Base-by-base conservation (phyloP, 2,888 invertebrate species). In the Plebejus anna region DNA sequence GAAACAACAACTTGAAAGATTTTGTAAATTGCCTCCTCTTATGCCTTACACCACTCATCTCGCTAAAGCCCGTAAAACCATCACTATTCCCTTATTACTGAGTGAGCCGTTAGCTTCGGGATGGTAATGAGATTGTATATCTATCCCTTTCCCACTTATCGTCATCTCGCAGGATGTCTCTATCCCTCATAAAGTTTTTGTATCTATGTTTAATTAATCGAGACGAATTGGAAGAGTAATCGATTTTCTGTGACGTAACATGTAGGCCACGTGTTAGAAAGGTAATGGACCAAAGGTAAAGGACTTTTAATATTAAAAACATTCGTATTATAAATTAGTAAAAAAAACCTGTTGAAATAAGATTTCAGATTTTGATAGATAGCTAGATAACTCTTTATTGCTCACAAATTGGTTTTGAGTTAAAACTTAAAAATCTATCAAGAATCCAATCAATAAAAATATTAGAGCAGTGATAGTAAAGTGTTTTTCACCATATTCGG, bases 81-180 rank as follows among this genome's bases (percentile, higher is more conserved):
- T 84, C 82, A 55, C 13, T 84, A 85, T 86, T 84, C 84, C 82
- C 79, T 82, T 81, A 82, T 86, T 87, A 87, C 85, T 85, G 84
- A 88, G 86, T 87, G 83, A 87, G 88, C 84, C 84, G 87, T 90
- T 89, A 89, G 88, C 85, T 83, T 81, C 78, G 80, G 80, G 82
- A 84, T 82, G 80, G 83, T 89, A 89, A 90, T 89, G 87, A 86
- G 86, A 82, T 85, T 85, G 86, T 83, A 75, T 78, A 75, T 80
- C 80, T 79, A 81, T 81, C 77, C 77, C 76, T 82, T 82, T 82
- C 79, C 77, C 79, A 77, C 79, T 77, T 77, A 79, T 75, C 70
- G 77, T 75, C 75, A 77, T 79, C 78, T 76, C 70, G 76, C 75
- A 61, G 75, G 36, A 75, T 57, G 73, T 70, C 70, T 55, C 51